A percentile compares a stretch with the other conserved stretches of the same genome.
These are phyloP conservation scores for Pachyrhynchus sulphureomaculatus DNA, from an alignment of 1,140 invertebrate genomes.

Conservation along the genomic window DNA sequence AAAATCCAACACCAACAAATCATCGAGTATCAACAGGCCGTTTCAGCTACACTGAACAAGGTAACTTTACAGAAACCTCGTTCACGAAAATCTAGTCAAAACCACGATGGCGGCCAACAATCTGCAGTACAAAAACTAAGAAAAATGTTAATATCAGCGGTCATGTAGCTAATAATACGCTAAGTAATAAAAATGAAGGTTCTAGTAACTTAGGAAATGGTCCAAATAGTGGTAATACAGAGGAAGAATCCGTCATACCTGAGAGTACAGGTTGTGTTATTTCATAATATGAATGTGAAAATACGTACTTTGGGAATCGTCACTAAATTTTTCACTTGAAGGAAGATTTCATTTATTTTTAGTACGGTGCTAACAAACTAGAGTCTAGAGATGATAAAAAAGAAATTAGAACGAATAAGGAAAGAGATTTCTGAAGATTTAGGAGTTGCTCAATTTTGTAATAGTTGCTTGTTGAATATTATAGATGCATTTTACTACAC, in stretches of 20 bases:
- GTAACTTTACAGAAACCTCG: conserved; percentile 36
- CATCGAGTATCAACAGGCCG: conserved; percentile 47
- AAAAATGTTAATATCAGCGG: conserved; percentile 8
- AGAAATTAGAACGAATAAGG: too few species aligned
- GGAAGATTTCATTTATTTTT: too few species aligned
- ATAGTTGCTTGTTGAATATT: too few species aligned
- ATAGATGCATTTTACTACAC: too few species aligned
- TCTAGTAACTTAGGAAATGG: background rate
- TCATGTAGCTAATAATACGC: background rate
- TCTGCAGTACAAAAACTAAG: conserved; percentile 7
- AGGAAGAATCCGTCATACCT: conserved; percentile 32
- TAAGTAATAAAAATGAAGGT: background rate
- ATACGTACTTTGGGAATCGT: background rate
- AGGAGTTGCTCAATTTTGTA: too few species aligned
- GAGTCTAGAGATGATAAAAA: too few species aligned
- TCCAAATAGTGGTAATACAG: conserved; percentile 5
- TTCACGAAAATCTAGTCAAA: conserved; percentile 46
- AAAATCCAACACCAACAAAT: conserved; percentile 51
- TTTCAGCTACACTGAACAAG: conserved; percentile 44
- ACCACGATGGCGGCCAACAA: conserved; percentile 40
- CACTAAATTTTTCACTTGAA: background rate
- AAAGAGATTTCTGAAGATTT: too few species aligned
- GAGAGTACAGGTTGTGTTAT: conserved; percentile 43
- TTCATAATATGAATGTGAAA: conserved; percentile 30
- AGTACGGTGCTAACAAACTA: too few species aligned